Evolutionary conservation across 2,797 vertebrate genomes (phyloP), one percentile per base, ranked within the genome.

Genomic region (Cyprinella venusta): DNA sequence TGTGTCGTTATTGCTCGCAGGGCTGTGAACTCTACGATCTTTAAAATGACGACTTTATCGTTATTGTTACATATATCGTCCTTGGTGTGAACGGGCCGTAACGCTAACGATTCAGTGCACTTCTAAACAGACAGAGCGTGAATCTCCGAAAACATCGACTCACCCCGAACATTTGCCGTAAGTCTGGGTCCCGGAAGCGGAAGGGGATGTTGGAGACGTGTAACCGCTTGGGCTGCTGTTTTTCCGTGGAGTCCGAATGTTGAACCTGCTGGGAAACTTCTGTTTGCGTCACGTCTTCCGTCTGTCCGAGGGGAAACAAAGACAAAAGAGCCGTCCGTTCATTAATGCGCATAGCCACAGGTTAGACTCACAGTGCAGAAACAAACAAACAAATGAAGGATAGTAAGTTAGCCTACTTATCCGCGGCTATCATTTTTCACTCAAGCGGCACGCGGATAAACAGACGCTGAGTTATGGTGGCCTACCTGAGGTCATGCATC

Each of bases 121-220:
- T 61, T 6, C 12, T 61, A n/a, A 24, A 15, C 24, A 26, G 5
- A 24, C 10, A 13, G 13, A 26, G 12, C 1, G 12, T 1, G n/a
- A 48, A 42, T 18, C 2, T 15, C 42, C 9, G 15, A 48, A 48
- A 70, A 48, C 4, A 15, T 19, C n/a, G 45, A 78, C 96, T 95
- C 92, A 96, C 95, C 93, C 95, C 96, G 4, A 96, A 96, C 95
- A 96, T 96, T 92, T 96, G 95, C 90, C 95, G 92, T 82, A 96
- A 92, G 88, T 96, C 96, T 0, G 96, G 96, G 90, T 96, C 96
- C 80, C 95, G 94, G 94, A 96, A 96, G 85, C 95, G 94, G 92
- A 96, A 96, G 89, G 96, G 96, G 91, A 96, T 96, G 92, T 96
- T 96, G 91, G 96, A 96, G 89, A 96, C 95, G 1, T 96, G 96